phyloP scores from a whole-genome alignment of 2,113 vertebrate genomes.

The Menidia beryllina region DNA sequence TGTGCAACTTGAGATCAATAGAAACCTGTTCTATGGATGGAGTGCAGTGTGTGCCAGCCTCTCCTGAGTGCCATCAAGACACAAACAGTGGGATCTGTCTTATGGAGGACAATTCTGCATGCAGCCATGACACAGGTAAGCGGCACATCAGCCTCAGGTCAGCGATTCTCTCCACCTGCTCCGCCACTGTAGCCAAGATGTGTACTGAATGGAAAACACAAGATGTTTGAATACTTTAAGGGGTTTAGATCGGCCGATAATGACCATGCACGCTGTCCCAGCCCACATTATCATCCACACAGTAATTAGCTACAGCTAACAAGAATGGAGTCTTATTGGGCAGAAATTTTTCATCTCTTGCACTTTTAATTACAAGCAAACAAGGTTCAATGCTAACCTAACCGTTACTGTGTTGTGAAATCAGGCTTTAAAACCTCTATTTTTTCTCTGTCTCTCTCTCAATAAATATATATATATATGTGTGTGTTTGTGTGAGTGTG shows the following conservation, averaged over 20 bases:
- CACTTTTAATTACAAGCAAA: slow-evolving; percentile 28
- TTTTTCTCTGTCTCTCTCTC: too few relatives aligned
- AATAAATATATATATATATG: too few relatives aligned
- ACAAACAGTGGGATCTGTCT: slow-evolving; percentile 59
- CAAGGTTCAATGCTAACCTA: not conserved
- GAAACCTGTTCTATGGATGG: slow-evolving; percentile 42
- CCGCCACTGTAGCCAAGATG: slow-evolving; percentile 49
- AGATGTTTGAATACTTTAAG: slow-evolving; percentile 50
- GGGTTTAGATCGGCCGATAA: slow-evolving; percentile 51
- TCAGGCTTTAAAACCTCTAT: not conserved
- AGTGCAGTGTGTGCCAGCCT: slow-evolving; percentile 6
- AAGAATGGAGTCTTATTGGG: slow-evolving; percentile 29
- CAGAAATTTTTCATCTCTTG: slow-evolving; percentile 32
- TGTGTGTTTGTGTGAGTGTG: too few relatives aligned
- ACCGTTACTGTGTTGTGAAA: not conserved
- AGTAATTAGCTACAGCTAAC: slow-evolving; percentile 47
- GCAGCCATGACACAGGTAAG: slow-evolving; percentile 57
- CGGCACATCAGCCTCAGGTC: slow-evolving; percentile 69
- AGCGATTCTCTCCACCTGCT: slow-evolving; percentile 70
- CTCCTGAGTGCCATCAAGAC: slow-evolving; percentile 62
- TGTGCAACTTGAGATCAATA: slow-evolving; percentile 56
- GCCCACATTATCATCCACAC: slow-evolving; percentile 39
- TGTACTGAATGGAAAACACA: slow-evolving; percentile 52
- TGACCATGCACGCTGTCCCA: slow-evolving; percentile 53
- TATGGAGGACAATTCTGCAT: slow-evolving; percentile 63